Conservation (phyloP, 2,113 vertebrate species). For the Pangasianodon gigas region DNA sequence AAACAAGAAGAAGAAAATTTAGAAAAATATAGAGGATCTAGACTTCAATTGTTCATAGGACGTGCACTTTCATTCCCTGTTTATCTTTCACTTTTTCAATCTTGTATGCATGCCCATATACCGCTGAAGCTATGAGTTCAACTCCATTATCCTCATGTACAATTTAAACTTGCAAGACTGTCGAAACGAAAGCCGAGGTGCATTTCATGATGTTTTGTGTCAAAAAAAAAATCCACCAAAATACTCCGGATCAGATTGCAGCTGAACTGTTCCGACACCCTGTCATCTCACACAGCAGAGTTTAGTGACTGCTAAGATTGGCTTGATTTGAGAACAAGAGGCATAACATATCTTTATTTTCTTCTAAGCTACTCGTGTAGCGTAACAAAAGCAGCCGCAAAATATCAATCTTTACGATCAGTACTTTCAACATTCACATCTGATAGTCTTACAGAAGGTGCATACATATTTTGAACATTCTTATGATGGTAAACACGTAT, state of each 20-base stretch:
- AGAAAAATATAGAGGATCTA: neutral
- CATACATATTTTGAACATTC: neutral
- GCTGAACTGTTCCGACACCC: neutral
- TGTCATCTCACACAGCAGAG: neutral
- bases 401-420: neutral
- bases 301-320: constrained; percentile 4
- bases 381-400: neutral
- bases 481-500: neutral
- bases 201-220: neutral
- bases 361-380: neutral
- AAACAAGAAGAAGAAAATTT: neutral
- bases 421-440: neutral
- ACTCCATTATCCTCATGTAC: neutral
- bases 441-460: neutral
- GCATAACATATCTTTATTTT: neutral
- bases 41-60: neutral
- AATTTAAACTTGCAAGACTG: neutral
- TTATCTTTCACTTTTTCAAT: neutral
- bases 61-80: neutral
- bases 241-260: neutral
- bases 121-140: neutral
- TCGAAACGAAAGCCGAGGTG: neutral
- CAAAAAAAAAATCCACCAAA: neutral
- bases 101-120: neutral
- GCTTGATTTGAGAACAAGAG: constrained; percentile 17